Evolutionary conservation across 1,140 invertebrate genomes (phyloP), one percentile per base, ranked within the genome.

Genomic region (Limonius californicus): DNA sequence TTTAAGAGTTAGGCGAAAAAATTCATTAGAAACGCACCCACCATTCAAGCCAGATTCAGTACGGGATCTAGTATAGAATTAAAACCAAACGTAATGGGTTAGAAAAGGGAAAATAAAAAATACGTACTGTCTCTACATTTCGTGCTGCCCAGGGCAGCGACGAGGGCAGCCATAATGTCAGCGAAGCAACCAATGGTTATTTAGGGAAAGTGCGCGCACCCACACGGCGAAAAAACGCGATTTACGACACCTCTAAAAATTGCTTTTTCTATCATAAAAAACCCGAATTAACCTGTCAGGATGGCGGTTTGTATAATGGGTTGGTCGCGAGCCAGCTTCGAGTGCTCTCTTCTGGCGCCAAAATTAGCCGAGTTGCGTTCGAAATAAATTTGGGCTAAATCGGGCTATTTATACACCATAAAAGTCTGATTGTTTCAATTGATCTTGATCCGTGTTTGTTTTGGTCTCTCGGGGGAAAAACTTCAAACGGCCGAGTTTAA

Each of bases 61-160:
- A n/a, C n/a, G n/a, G n/a, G n/a, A n/a, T n/a, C n/a, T n/a, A n/a
- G n/a, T n/a, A 27, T 27, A 27, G 9, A 27, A 27, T 27, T 27
- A 27, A 27, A 4, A 27, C 3, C 9, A 39, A 39, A 6, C 7
- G n/a, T 39, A 39, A 39, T 39, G 2, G n/a, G n/a, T n/a, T n/a
- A n/a, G n/a, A 39, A 6, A 12, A 12, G 35, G 11, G n/a, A 6
- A 39, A 39, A 14, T 11, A 2, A 39, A 39, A 39, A 43, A 32
- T 67, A 68, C 68, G 61, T 71, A 74, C 70, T 74, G n/a, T 77
- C 72, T 21, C 68, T 65, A 16, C 70, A 59, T 57, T 74, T 76
- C 7, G 69, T 72, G 20, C 70, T 66, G 11, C 74, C 66, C 8
- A 74, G 64, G 27, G 73, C 62, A 32, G 65, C 69, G 50, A 70